Percentiles rank a stretch among this genome's conserved stretches.
phyloP scores from a whole-genome alignment of 2,888 invertebrate genomes.

The Drosophila nr. perissopoda region DNA sequence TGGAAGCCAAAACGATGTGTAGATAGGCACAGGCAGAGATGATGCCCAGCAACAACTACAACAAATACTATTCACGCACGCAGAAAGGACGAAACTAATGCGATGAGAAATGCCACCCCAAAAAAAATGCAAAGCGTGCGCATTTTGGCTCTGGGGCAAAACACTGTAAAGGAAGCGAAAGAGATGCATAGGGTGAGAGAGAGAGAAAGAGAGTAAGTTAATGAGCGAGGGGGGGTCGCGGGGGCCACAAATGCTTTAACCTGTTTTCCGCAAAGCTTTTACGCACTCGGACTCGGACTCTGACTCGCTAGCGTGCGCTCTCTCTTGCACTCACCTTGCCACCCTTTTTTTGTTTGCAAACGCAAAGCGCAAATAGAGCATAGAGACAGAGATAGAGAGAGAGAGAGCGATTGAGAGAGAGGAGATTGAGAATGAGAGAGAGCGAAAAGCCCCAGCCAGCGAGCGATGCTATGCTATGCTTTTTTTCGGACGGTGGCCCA shows the following conservation, averaged over 20 bases:
- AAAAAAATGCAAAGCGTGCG: constrained; percentile 60
- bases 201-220: constrained; percentile 23
- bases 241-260: constrained; percentile 71
- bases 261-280: constrained; percentile 77
- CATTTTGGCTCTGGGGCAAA: constrained; percentile 73
- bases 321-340: constrained; percentile 53
- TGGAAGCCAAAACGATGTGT: constrained; percentile 61
- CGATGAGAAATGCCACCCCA: constrained; percentile 73
- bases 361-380: constrained; percentile 53
- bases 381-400: constrained; percentile 6
- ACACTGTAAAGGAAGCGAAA: constrained; percentile 43
- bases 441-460: constrained; percentile 41
- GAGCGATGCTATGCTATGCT: constrained; percentile 41
- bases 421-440: neutral
- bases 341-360: constrained; percentile 53
- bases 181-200: constrained; percentile 5
- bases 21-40: constrained; percentile 56
- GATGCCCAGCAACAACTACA: constrained; percentile 61
- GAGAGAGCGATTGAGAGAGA: constrained; percentile 6
- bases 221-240: constrained; percentile 38
- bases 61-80: constrained; percentile 48
- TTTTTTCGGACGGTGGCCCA: constrained; percentile 79
- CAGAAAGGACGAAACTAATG: constrained; percentile 32
- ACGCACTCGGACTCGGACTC: constrained; percentile 62
- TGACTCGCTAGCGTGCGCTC: constrained; percentile 27